Evolutionary conservation across 2,113 vertebrate genomes (phyloP).

Genomic region (Puntigrus tetrazona): DNA sequence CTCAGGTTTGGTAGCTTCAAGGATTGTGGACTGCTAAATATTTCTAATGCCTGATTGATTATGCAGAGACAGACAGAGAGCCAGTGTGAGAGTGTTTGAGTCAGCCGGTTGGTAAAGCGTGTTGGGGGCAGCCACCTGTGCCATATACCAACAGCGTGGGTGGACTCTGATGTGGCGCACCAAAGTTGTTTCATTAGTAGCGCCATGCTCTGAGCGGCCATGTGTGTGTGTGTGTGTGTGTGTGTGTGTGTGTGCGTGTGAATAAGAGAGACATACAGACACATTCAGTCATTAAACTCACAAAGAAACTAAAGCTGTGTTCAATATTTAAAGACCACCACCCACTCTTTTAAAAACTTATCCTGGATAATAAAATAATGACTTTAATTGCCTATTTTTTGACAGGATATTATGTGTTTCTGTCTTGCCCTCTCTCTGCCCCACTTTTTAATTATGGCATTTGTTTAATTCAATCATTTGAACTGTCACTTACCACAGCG

Average conservation of each 20-base stretch:
- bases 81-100: constrained; percentile 35
- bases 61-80: neutral
- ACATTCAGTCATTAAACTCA: neutral
- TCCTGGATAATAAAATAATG: neutral
- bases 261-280: constrained; percentile 1
- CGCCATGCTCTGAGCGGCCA: constrained; percentile 38
- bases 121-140: constrained; percentile 54
- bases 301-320: neutral
- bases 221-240: constrained; percentile 22
- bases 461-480: constrained; percentile 48
- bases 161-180: constrained; percentile 54
- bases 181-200: constrained; percentile 51
- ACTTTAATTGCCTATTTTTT: neutral
- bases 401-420: neutral
- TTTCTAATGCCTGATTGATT: constrained; percentile 49
- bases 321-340: neutral
- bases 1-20: neutral
- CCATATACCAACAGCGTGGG: constrained; percentile 57
- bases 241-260: constrained; percentile 18
- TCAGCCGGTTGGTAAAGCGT: constrained; percentile 52
- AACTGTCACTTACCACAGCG: constrained; percentile 48
- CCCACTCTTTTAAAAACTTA: neutral
- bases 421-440: neutral
- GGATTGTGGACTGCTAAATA: constrained; percentile 34
- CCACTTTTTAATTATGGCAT: constrained; percentile 38